Evolutionary conservation across 2,113 vertebrate species (phyloP), one percentile per base, ranked within the genome.

Genomic region (Sphaerodactylus townsendi): DNA sequence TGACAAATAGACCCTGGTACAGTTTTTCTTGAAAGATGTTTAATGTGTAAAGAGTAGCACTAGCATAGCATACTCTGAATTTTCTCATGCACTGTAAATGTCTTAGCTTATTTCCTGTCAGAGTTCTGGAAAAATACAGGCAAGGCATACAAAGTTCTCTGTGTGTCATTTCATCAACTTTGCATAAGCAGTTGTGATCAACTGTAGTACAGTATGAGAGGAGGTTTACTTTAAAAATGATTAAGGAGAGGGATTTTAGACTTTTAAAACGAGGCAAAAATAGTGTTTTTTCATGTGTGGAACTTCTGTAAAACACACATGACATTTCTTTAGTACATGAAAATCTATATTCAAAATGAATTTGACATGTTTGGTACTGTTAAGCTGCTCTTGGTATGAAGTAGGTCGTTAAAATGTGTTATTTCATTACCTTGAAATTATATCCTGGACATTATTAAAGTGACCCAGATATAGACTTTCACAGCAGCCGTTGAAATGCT

Each of bases 391-490:
- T 87, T 88, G 70, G 82, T 88, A 88, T 89, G 84, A 92, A 94
- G 90, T 84, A 75, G 85, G 86, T 87, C 73, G 90, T 92, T 91
- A 85, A 85, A 93, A 88, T 84, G 86, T 90, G 93, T 92, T 84
- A 90, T 93, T 92, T 90, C 85, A 71, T 88, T 79, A 88, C 78
- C 39, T 44, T 92, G 92, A 94, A 95, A 95, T 93, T 4, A 88
- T 91, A 94, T 79, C 83, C 89, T 41, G 93, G 90, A 82, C 92
- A 92, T 92, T 79, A 90, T 89, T 87, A 94, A 94, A 92, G 92
- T 91, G 94, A 95, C 92, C 94, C 92, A 93, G 95, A 91, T 94
- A 92, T 90, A 92, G 91, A 30, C 86, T 95, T 92, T 93, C 93
- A 73, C 77, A 87, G 94, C 93, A 93, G 89, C 88, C 91, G 50